Evolutionary conservation across 2,797 vertebrate species (phyloP).

Genomic region (Pyrocephalus nanus): DNA sequence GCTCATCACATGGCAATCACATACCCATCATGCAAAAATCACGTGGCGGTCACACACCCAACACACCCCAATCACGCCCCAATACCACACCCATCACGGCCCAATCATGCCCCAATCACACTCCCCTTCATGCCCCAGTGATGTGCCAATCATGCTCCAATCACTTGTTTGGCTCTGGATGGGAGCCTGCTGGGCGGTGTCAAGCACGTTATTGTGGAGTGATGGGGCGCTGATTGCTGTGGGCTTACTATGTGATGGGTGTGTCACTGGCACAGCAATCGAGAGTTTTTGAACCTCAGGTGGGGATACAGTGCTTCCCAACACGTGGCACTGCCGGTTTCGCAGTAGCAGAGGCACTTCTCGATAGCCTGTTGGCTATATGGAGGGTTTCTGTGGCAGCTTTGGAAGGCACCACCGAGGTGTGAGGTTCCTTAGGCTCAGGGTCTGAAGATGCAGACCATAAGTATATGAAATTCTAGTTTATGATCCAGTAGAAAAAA

Average conservation of each 20-base stretch:
- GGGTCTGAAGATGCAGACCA: neutral
- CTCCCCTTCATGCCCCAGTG: neutral
- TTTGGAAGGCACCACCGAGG: neutral
- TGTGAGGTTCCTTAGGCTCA: neutral
- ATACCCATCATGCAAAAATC: neutral
- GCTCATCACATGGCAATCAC: neutral
- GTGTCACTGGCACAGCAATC: neutral
- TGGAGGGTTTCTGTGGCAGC: neutral
- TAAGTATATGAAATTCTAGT: neutral
- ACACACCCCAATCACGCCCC: neutral
- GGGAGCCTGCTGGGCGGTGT: neutral
- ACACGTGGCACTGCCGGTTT: neutral
- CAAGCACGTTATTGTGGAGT: neutral
- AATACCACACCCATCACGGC: fast-evolving
- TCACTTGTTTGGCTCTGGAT: neutral
- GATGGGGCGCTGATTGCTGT: neutral
- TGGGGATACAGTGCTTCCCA: neutral
- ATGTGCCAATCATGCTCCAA: neutral
- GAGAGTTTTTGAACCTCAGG: neutral
- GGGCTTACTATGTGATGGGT: neutral
- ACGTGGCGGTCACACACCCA: neutral
- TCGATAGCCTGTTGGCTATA: fast-evolving
- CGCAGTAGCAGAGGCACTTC: neutral
- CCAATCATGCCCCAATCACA: neutral
- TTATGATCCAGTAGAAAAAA: neutral